phyloP scores from a whole-genome alignment of 1,140 invertebrate genomes.

The Achroia grisella region DNA sequence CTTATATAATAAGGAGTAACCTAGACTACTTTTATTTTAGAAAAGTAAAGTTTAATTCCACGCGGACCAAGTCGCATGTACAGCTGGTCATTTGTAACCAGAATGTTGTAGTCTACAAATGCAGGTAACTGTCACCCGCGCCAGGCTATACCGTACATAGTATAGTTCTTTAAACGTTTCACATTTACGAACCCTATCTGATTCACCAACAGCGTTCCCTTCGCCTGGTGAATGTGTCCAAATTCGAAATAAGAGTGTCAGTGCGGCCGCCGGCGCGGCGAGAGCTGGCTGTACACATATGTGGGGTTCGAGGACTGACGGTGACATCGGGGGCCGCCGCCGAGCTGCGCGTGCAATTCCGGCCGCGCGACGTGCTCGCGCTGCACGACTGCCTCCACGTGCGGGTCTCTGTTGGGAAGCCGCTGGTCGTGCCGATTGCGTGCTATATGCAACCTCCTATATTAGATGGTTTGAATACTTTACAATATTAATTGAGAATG shows the following conservation, averaged over 20 bases:
- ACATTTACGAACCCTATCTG: conserved; percentile 3
- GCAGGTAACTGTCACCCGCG: too few species aligned
- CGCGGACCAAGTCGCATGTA: too few species aligned
- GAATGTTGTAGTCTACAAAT: too few species aligned
- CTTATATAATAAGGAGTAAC: too few species aligned
- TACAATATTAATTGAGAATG: too few species aligned
- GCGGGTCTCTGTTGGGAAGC: conserved; percentile 23
- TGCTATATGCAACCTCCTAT: conserved; percentile 47
- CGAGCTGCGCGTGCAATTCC: conserved; percentile 28
- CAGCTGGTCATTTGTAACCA: too few species aligned
- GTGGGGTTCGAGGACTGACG: conserved; percentile 13
- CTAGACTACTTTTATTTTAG: too few species aligned
- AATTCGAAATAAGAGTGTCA: conserved; percentile 21
- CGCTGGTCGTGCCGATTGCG: conserved; percentile 23
- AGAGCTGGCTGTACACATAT: conserved; percentile 20
- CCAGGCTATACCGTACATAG: too few species aligned
- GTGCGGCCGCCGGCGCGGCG: conserved; percentile 6
- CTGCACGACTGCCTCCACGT: conserved; percentile 26
- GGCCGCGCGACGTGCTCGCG: conserved; percentile 24
- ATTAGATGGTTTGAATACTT: conserved; percentile 37
- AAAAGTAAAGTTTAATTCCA: too few species aligned
- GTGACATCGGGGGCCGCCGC: conserved; percentile 31
- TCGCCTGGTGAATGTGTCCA: conserved; percentile 29
- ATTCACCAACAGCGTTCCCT: conserved; percentile 16
- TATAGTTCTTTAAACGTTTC: too few species aligned